A percentile compares a stretch with the other conserved stretches of the same genome.
Conservation (phyloP, 2,797 vertebrate genomes). For the Catamblyrhynchus diadema region DNA sequence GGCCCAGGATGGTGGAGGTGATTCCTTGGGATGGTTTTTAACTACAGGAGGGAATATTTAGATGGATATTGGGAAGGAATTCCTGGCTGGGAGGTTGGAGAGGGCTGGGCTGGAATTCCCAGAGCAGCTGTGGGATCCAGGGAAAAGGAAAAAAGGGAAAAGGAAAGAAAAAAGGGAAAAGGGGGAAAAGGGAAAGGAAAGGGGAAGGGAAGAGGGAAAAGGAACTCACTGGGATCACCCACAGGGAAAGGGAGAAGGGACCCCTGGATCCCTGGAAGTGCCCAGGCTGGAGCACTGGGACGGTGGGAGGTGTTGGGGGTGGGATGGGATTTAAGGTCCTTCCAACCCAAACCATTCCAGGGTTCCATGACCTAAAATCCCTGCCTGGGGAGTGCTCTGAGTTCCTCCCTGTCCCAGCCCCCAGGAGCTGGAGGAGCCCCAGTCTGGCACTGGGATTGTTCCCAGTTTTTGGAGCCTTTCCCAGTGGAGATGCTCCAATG, state of each 20-base stretch:
- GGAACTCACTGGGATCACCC: no score
- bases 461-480: neutral
- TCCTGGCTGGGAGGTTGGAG: neutral
- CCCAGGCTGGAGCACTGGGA: neutral
- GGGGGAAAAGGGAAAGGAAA: no score
- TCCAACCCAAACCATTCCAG: neutral
- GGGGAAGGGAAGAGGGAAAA: no score
- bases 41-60: neutral
- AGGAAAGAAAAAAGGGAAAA: no score
- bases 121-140: neutral
- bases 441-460: rapidly evolving
- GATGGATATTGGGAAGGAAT: neutral
- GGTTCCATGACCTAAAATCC: neutral
- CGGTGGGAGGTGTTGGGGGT: rapidly evolving
- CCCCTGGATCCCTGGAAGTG: neutral
- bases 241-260: no score
- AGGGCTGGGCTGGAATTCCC: neutral
- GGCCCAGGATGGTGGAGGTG: rapidly evolving
- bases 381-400: rapidly evolving
- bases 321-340: neutral
- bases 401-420: rapidly evolving
- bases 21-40: neutral
- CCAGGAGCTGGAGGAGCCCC: neutral
- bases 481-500: neutral
- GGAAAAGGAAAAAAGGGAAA: no score